These are phyloP conservation scores for Morelia viridis DNA, from an alignment of 2,797 vertebrate species.

Conservation along the genomic window DNA sequence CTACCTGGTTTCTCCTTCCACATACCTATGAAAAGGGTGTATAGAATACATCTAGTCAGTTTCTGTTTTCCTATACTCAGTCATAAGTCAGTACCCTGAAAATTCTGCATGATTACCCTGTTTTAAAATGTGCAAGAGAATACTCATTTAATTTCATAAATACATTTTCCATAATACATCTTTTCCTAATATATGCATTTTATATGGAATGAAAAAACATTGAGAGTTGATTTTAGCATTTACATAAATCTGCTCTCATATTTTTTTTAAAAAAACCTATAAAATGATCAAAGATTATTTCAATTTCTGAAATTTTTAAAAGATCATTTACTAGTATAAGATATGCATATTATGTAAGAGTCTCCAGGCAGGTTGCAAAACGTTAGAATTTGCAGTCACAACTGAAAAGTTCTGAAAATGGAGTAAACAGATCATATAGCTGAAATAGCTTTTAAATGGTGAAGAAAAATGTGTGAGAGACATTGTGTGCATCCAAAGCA, in stretches of 20 bases:
- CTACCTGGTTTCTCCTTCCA: too few species aligned
- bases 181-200: too few species aligned
- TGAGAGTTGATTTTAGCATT: background rate
- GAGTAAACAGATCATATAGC: background rate
- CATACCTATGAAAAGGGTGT: too few species aligned
- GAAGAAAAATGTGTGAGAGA: background rate
- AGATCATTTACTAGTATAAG: background rate
- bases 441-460: background rate
- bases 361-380: background rate
- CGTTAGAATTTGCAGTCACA: background rate
- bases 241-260: background rate
- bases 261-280: background rate
- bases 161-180: too few species aligned
- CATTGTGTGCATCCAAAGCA: too few species aligned
- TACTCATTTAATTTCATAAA: too few species aligned
- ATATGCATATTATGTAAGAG: background rate
- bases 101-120: too few species aligned
- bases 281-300: background rate
- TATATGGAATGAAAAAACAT: too few species aligned
- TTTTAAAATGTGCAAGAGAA: too few species aligned
- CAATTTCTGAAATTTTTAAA: background rate
- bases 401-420: background rate
- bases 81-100: too few species aligned
- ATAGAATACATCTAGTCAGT: too few species aligned
- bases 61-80: too few species aligned